These are phyloP conservation scores for Kryptolebias ocellatus DNA, from an alignment of 2,797 vertebrate species.

Conservation along the genomic window DNA sequence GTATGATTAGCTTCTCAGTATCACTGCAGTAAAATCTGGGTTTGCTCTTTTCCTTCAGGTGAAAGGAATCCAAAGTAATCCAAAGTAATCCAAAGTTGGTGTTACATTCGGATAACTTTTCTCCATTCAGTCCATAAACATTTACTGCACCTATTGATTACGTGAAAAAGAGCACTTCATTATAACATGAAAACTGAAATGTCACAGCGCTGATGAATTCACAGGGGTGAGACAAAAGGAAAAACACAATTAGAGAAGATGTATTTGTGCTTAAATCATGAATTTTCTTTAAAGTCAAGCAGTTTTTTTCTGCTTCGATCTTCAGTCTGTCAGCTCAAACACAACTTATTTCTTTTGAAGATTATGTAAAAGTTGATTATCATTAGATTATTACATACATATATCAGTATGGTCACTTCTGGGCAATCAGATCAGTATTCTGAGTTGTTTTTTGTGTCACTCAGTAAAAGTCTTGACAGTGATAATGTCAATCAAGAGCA, in stretches of 20 bases:
- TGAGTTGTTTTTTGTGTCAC: too few species aligned
- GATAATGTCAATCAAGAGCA: too few species aligned
- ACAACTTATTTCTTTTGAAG: neutral
- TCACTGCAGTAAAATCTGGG: slow-evolving; percentile 21
- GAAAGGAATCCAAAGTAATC: slow-evolving; percentile 4
- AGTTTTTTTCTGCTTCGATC: neutral
- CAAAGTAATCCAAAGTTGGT: neutral
- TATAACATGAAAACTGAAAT: slow-evolving; percentile 29
- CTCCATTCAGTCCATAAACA: slow-evolving; percentile 23
- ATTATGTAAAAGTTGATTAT: too few species aligned
- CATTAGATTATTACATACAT: too few species aligned
- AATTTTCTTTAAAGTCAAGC: neutral
- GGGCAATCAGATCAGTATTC: too few species aligned
- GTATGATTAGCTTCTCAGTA: slow-evolving; percentile 51
- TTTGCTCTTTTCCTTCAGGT: slow-evolving; percentile 12
- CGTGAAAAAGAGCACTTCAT: slow-evolving; percentile 10
- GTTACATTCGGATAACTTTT: slow-evolving; percentile 25
- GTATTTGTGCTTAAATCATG: neutral
- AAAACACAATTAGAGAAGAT: slow-evolving; percentile 22
- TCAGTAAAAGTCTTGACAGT: too few species aligned
- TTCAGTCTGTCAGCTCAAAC: neutral
- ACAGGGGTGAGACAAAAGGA: neutral
- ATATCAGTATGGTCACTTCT: too few species aligned
- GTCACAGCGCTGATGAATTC: slow-evolving; percentile 17
- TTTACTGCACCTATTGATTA: slow-evolving; percentile 40